phyloP scores from a whole-genome alignment of 2,113 vertebrate species.

The Cololabis saira region DNA sequence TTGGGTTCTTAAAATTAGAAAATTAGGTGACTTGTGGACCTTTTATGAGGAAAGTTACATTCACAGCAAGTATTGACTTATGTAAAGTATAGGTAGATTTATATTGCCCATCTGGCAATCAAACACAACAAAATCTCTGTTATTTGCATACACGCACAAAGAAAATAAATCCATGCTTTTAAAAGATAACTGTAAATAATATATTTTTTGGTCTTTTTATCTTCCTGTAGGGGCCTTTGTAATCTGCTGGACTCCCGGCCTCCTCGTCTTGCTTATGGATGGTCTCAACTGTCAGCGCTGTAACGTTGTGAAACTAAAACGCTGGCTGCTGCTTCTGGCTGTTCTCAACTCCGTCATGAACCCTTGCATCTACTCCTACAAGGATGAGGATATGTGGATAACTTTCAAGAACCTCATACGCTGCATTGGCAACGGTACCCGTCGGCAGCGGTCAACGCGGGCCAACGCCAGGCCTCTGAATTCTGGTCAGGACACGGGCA shows the following conservation, averaged over 20 bases:
- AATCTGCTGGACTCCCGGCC: constrained; percentile 96
- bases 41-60: too few species aligned
- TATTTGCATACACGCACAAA: too few species aligned
- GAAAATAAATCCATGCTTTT: too few species aligned
- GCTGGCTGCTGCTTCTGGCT: constrained; percentile 94
- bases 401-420: constrained; percentile 92
- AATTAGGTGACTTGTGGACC: too few species aligned
- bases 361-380: constrained; percentile 98
- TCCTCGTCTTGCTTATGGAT: constrained; percentile 91
- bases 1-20: too few species aligned
- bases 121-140: too few species aligned
- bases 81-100: too few species aligned
- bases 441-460: constrained; percentile 82
- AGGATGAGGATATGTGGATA: constrained; percentile 95
- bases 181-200: neutral
- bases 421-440: constrained; percentile 84
- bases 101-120: too few species aligned
- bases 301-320: constrained; percentile 86
- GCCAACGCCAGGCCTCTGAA: constrained; percentile 85
- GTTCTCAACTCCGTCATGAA: constrained; percentile 96
- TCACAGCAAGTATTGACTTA: too few species aligned
- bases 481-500: constrained; percentile 78
- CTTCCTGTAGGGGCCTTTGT: constrained; percentile 91
- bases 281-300: constrained; percentile 89
- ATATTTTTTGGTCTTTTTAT: neutral